Evolutionary conservation across 2,888 invertebrate genomes (phyloP), one percentile per base, ranked within the genome.

Genomic region (Hedychridium roseum): DNA sequence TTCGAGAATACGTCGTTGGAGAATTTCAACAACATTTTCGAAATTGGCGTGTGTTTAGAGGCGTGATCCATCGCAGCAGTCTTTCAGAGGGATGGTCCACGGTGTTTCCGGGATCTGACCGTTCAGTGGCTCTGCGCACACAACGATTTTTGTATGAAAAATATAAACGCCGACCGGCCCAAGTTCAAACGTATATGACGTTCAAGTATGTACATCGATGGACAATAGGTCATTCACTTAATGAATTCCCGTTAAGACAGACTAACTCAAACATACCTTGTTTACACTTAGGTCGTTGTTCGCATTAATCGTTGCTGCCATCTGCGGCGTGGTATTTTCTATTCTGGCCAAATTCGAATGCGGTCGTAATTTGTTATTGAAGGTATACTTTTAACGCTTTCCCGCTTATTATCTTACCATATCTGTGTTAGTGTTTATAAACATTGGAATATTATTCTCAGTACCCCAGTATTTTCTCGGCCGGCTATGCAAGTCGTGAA

Each of bases 31-130:
- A 31, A 38, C 31, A 32, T 34, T 49, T 40, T 32, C n/a, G n/a
- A n/a, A n/a, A 14, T 26, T 44, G 18, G 12, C 50, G 44, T 30
- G 23, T 21, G 34, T 27, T 12, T 17, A 54, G 49, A 23, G 9
- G 28, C 18, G 30, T 80, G 0, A 44, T 88, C 15, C 89, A 89
- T 72, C 79, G 78, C 46, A 79, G 71, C 48, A 66, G 74, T 1
- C 57, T 75, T 7, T 71, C 77, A n/a, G 52, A 60, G 26, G 72
- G 71, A 5, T 92, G 89, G 84, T 88, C 88, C 64, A 57, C 91
- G 1, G 88, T 92, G 0, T 96, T 97, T 80, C 86, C 86, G 0
- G 93, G 94, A 20, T 82, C 92, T 5, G 97, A 97, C 81, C 84
- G 86, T 50, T 87, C 94, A 1, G 87, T 97, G 0, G 86, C 90